phyloP scores from a whole-genome alignment of 2,888 invertebrate genomes.

The Buathra laborator region DNA sequence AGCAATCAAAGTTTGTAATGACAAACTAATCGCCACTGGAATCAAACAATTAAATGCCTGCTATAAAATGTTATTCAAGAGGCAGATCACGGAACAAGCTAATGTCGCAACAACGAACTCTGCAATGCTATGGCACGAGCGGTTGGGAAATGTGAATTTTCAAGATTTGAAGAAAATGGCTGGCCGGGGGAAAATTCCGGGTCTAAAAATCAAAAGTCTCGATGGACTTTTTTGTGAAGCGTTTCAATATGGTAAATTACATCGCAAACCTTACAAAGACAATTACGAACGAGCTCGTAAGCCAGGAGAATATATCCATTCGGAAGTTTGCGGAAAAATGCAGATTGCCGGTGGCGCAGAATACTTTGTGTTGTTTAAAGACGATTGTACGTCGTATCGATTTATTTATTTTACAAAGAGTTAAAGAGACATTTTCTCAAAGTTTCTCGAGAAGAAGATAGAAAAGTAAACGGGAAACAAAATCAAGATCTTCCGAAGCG shows the following conservation, averaged over 20 bases:
- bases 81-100: not conserved
- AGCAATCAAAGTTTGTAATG: constrained; percentile 19
- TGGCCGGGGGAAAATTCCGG: constrained; percentile 21
- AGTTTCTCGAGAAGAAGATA: constrained; percentile 8
- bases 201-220: constrained; percentile 29
- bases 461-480: constrained; percentile 39
- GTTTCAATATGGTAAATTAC: constrained; percentile 34
- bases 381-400: constrained; percentile 38
- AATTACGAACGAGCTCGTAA: constrained; percentile 27
- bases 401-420: constrained; percentile 30
- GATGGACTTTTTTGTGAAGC: constrained; percentile 28
- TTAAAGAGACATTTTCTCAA: constrained; percentile 28
- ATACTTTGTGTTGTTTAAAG: constrained; percentile 44
- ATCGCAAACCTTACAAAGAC: constrained; percentile 27
- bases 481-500: constrained; percentile 31
- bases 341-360: constrained; percentile 18
- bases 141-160: constrained; percentile 35
- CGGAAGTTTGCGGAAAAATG: constrained; percentile 43
- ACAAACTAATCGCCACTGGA: not conserved
- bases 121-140: constrained; percentile 13
- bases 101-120: not conserved
- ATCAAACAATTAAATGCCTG: constrained; percentile 20
- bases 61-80: constrained; percentile 29
- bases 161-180: constrained; percentile 13
- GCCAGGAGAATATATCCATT: constrained; percentile 31